Evolutionary conservation across 2,113 vertebrate species (phyloP).

Genomic region (Elephantulus edwardii): DNA sequence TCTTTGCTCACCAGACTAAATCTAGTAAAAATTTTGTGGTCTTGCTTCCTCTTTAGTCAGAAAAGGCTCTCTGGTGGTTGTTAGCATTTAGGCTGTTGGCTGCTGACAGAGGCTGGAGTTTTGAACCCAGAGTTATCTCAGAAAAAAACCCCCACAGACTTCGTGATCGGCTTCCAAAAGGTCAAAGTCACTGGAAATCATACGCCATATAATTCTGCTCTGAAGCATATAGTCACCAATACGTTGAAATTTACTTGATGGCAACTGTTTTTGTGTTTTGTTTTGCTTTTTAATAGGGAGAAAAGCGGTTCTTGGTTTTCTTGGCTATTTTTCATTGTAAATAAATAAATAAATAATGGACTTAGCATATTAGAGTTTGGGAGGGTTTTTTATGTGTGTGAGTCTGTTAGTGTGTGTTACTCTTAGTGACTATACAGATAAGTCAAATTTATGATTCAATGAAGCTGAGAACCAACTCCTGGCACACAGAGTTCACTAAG

Average conservation of each 20-base stretch:
- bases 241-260: not conserved
- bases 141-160: not conserved
- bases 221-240: not conserved
- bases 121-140: not conserved
- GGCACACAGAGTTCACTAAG: not conserved
- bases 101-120: not conserved
- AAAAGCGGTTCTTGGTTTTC: slow-evolving; percentile 23
- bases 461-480: not conserved
- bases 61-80: not conserved
- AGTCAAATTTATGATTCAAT: not conserved
- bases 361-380: not conserved
- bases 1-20: not conserved
- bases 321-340: not conserved
- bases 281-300: not conserved
- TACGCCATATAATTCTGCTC: not conserved
- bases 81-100: not conserved
- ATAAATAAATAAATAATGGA: not conserved
- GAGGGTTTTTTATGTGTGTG: not conserved
- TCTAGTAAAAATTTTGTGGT: not conserved
- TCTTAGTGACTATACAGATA: not conserved
- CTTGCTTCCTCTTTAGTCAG: not conserved
- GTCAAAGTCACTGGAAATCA: not conserved
- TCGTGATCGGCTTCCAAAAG: not conserved
- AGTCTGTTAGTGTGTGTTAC: not conserved
- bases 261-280: not conserved